These are phyloP conservation scores for Brachylomia viminalis DNA, from an alignment of 2,888 invertebrate genomes.

Conservation along the genomic window DNA sequence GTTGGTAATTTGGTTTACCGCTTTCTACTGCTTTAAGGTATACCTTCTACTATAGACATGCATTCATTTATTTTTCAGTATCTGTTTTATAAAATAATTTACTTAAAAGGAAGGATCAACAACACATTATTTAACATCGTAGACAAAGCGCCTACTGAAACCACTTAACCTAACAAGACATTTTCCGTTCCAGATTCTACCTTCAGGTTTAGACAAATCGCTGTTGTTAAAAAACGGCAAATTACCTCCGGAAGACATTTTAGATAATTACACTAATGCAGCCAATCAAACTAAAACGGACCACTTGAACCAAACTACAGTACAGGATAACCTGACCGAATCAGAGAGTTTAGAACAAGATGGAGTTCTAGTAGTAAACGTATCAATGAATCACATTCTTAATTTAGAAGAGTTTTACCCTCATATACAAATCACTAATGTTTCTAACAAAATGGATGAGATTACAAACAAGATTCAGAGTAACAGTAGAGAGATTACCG, in stretches of 20 bases:
- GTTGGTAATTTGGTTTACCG: background rate
- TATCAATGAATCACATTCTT: slow-evolving; percentile 86
- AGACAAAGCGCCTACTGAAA: background rate
- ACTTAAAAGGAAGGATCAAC: background rate
- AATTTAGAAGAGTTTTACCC: slow-evolving; percentile 87
- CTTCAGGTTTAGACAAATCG: slow-evolving; percentile 85
- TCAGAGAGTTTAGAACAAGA: slow-evolving; percentile 89
- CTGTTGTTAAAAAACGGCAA: slow-evolving; percentile 85
- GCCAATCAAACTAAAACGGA: slow-evolving; percentile 76
- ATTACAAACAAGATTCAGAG: slow-evolving; percentile 90
- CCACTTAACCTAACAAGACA: slow-evolving; percentile 34
- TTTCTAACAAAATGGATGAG: slow-evolving; percentile 86
- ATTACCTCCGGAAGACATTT: slow-evolving; percentile 81
- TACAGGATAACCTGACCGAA: slow-evolving; percentile 85
- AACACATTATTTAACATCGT: background rate
- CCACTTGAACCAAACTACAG: slow-evolving; percentile 77
- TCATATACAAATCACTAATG: slow-evolving; percentile 82
- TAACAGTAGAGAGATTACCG: slow-evolving; percentile 89
- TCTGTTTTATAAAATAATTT: background rate
- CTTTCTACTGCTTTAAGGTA: background rate
- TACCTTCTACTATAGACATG: background rate
- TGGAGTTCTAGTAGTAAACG: slow-evolving; percentile 87
- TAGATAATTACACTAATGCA: slow-evolving; percentile 74
- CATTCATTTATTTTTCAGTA: no score
- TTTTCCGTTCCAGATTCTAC: slow-evolving; percentile 78